A percentile compares a stretch with the other conserved stretches of the same genome.
Evolutionary conservation across 2,797 vertebrate species (phyloP).

Genomic region (Lutjanus argentimaculatus): DNA sequence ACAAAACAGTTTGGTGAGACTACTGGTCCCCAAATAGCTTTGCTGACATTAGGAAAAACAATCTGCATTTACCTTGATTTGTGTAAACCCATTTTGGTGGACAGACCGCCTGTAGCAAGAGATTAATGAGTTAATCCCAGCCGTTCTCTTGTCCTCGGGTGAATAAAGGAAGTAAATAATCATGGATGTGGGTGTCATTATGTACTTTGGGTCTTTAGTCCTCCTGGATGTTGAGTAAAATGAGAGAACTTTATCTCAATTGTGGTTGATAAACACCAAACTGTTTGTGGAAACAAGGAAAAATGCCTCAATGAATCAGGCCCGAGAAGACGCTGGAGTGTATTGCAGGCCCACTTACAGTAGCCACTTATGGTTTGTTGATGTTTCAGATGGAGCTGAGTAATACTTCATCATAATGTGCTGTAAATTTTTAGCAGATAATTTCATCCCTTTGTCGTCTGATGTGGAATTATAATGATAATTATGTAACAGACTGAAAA

Average conservation of each 20-base stretch:
- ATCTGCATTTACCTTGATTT: slow-evolving; percentile 78
- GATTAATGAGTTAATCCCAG: slow-evolving; percentile 84
- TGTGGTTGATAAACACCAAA: slow-evolving; percentile 67
- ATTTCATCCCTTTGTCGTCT: not conserved
- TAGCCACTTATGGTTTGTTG: slow-evolving; percentile 52
- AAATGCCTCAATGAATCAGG: slow-evolving; percentile 71
- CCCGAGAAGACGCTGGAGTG: slow-evolving; percentile 48
- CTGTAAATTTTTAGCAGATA: slow-evolving; percentile 24
- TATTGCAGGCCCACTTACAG: slow-evolving; percentile 61
- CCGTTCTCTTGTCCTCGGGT: slow-evolving; percentile 69
- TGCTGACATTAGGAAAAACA: slow-evolving; percentile 73
- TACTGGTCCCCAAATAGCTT: slow-evolving; percentile 63
- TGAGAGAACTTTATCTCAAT: slow-evolving; percentile 84
- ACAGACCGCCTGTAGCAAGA: slow-evolving; percentile 70
- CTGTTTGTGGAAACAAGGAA: slow-evolving; percentile 67
- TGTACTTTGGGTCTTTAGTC: slow-evolving; percentile 68
- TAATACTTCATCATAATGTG: slow-evolving; percentile 60
- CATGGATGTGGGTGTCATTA: slow-evolving; percentile 72
- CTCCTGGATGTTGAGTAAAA: slow-evolving; percentile 68
- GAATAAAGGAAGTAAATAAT: slow-evolving; percentile 78
- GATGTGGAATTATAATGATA: not conserved
- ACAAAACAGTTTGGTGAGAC: slow-evolving; percentile 70
- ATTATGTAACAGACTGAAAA: not conserved
- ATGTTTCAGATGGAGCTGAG: slow-evolving; percentile 40
- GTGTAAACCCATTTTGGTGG: slow-evolving; percentile 74